Evolutionary conservation across 2,113 vertebrate genomes (phyloP), one percentile per base, ranked within the genome.

Genomic region (Oreotragus oreotragus): DNA sequence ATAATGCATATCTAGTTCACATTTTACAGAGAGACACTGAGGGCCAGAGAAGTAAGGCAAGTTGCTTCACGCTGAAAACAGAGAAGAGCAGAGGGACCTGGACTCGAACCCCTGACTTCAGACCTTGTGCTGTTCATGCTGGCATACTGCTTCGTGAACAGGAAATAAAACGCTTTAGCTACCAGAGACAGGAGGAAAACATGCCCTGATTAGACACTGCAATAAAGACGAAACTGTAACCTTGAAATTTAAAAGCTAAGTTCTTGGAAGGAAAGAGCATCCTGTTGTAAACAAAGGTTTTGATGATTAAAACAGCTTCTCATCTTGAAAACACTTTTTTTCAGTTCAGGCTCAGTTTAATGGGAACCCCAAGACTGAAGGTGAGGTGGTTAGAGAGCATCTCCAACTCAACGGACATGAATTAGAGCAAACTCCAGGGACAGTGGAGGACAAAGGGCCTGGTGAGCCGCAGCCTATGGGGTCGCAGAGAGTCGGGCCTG

Each of bases 241-340:
- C 13, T 81, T 88, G 1, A 55, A 60, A 88, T 55, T 81, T 53
- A 51, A 97, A 92, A 91, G 16, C 39, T 2, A 17, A 19, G 25
- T 33, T 88, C 27, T 73, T 80, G 15, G 88, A 90, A 92, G 15
- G 19, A 76, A 92, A 96, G 15, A 7, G 1, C 17, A 85, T 76
- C 15, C 30, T n/a, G 87, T 95, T 66, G 57, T 90, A 76, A 91
- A 62, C 83, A 92, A 85, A 85, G 73, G 81, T 70, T 84, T 90
- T 83, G 33, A 73, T 88, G 96, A 97, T 97, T 80, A 98, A 98
- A 99, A 80, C 90, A 98, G 97, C 91, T 98, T 98, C 97, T 98
- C 97, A 95, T 97, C 96, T 98, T 84, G 47, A 94, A 98, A 98
- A 93, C 96, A 90, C 92, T 36, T 73, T 23, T 36, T 23, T 97